phyloP scores from a whole-genome alignment of 1,140 invertebrate genomes.

The Belonocnema kinseyi region DNA sequence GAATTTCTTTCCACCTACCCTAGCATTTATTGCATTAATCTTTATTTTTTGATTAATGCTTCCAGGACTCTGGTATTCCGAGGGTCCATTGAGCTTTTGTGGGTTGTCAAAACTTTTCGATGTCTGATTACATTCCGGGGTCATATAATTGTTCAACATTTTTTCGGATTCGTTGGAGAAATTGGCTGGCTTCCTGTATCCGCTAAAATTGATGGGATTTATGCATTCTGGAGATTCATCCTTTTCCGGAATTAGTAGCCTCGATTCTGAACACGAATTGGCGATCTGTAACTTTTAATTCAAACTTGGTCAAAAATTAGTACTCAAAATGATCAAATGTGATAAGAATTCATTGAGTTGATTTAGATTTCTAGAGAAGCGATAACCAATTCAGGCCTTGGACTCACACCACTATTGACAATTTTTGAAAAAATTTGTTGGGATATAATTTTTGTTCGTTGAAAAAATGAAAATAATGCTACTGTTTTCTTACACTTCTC shows the following conservation, averaged over 20 bases:
- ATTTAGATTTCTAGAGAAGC: no score
- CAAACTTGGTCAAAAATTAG: neutral
- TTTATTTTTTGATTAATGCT: neutral
- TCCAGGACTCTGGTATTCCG: neutral
- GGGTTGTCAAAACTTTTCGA: neutral
- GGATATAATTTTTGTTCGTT: no score
- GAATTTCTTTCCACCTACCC: no score
- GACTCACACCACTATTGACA: no score
- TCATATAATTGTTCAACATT: neutral
- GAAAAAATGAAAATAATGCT: no score
- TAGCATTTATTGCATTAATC: neutral
- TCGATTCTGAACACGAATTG: conserved; percentile 33
- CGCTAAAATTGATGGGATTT: neutral
- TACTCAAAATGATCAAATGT: no score
- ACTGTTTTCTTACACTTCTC: no score
- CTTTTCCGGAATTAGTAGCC: neutral
- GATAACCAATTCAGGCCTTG: no score
- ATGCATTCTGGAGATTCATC: neutral
- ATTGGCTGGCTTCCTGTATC: neutral
- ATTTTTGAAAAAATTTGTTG: no score
- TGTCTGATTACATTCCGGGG: neutral
- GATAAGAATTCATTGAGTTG: no score
- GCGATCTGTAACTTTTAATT: conserved; percentile 26
- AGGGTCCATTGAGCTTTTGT: no score
- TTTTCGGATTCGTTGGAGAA: neutral